Conservation (phyloP, 2,797 vertebrate genomes). For the Champsocephalus gunnari region DNA sequence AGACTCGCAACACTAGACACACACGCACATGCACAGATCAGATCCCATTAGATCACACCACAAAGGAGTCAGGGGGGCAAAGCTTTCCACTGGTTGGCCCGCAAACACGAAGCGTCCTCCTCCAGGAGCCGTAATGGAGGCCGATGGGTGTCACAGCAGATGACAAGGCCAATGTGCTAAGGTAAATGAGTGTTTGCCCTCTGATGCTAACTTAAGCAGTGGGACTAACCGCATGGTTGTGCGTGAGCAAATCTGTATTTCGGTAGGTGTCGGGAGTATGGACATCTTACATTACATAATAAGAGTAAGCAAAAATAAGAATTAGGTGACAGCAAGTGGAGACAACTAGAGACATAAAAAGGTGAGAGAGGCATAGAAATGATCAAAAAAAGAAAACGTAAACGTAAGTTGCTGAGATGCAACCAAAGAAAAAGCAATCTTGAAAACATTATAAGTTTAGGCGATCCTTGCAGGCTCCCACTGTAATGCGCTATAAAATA, state of each 20-base stretch:
- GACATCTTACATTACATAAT: conserved; percentile 17
- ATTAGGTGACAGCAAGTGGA: not conserved
- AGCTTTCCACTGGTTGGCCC: conserved; percentile 61
- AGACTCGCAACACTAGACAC: conserved; percentile 30
- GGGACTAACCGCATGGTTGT: conserved; percentile 36
- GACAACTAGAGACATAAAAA: not conserved
- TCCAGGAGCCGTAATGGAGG: conserved; percentile 56
- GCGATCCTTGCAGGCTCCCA: conserved; percentile 65
- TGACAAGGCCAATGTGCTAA: conserved; percentile 52
- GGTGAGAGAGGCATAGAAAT: conserved; percentile 3
- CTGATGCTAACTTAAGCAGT: conserved; percentile 46
- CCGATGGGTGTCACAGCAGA: conserved; percentile 67
- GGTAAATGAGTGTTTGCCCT: conserved; percentile 54
- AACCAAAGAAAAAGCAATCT: conserved; percentile 71
- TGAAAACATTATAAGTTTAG: conserved; percentile 58
- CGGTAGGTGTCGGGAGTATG: not conserved
- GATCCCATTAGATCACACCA: conserved; percentile 49
- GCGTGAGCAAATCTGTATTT: conserved; percentile 23
- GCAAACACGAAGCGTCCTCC: conserved; percentile 43
- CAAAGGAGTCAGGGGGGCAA: conserved; percentile 41
- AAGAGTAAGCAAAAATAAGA: not conserved
- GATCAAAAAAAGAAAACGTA: conserved; percentile 11
- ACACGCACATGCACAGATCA: conserved; percentile 48
- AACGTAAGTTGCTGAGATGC: conserved; percentile 40
- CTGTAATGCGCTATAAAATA: conserved; percentile 66